Evolutionary conservation across 2,113 vertebrate species (phyloP).

Genomic region (Pachyramphus minor): DNA sequence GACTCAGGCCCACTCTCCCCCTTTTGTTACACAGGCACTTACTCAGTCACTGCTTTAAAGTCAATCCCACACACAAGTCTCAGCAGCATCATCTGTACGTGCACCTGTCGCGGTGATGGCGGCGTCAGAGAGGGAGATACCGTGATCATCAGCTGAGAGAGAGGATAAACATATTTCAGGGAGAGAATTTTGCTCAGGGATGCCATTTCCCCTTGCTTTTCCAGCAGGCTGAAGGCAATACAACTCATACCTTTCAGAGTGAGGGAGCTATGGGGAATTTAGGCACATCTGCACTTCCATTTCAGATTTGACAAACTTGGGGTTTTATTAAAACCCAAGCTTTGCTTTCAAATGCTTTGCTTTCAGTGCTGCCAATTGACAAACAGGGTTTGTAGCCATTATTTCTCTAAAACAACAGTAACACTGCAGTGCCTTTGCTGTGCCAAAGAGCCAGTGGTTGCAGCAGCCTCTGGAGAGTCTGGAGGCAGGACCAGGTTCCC

Average conservation of each 20-base stretch:
- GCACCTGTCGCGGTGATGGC: not conserved
- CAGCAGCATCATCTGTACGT: not conserved
- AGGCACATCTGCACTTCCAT: not conserved
- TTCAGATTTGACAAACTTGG: not conserved
- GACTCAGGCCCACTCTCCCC: not conserved
- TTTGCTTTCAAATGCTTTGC: not conserved
- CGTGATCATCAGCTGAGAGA: not conserved
- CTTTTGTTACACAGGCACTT: not conserved
- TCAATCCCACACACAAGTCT: not conserved
- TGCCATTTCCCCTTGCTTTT: not conserved
- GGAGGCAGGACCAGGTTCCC: not conserved
- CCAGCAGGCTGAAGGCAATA: not conserved
- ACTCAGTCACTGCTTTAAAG: not conserved
- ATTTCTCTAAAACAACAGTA: not conserved
- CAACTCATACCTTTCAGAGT: accelerated
- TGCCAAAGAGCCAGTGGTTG: not conserved
- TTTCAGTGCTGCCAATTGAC: not conserved
- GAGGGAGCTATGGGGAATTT: not conserved
- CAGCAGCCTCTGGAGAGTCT: not conserved
- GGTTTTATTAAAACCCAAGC: not conserved
- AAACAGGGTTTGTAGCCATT: not conserved
- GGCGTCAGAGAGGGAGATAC: not conserved
- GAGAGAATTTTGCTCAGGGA: not conserved
- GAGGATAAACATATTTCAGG: not conserved
- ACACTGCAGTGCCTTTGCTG: accelerated